A percentile compares a stretch with the other conserved stretches of the same genome.
Evolutionary conservation across 1,140 invertebrate species (phyloP).

Genomic region (Bombyx mori): DNA sequence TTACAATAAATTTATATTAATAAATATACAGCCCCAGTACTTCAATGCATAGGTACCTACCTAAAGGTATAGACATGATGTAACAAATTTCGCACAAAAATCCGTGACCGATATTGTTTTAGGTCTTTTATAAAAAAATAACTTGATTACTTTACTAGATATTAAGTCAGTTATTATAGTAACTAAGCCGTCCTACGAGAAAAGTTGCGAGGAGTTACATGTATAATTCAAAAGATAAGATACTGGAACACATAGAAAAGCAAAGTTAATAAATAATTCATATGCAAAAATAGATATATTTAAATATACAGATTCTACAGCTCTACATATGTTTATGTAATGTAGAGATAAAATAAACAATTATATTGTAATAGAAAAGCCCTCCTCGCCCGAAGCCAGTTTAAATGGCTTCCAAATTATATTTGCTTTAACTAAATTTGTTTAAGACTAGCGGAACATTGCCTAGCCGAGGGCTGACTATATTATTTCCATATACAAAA

Average conservation of each 20-base stretch:
- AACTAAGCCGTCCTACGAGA: not conserved
- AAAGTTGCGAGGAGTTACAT: no score
- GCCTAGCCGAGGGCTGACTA: not conserved
- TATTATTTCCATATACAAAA: not conserved
- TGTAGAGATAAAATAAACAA: no score
- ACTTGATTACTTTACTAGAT: not conserved
- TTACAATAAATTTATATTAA: no score
- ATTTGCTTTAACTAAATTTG: conserved; percentile 4
- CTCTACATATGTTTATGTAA: no score
- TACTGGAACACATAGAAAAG: no score
- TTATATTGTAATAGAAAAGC: not conserved
- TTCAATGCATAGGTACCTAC: no score
- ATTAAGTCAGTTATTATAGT: not conserved
- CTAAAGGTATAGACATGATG: no score
- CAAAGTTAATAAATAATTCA: no score
- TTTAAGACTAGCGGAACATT: not conserved
- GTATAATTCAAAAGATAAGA: no score
- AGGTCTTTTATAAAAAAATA: not conserved
- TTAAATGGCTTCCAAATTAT: conserved; percentile 2
- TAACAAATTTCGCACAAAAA: not conserved
- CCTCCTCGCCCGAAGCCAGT: not conserved
- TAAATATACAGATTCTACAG: no score
- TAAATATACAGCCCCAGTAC: no score
- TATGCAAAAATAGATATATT: no score
- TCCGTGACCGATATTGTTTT: not conserved